A percentile compares a stretch with the other conserved stretches of the same genome.
phyloP scores from a whole-genome alignment of 2,797 vertebrate species.

The Varecia variegata region DNA sequence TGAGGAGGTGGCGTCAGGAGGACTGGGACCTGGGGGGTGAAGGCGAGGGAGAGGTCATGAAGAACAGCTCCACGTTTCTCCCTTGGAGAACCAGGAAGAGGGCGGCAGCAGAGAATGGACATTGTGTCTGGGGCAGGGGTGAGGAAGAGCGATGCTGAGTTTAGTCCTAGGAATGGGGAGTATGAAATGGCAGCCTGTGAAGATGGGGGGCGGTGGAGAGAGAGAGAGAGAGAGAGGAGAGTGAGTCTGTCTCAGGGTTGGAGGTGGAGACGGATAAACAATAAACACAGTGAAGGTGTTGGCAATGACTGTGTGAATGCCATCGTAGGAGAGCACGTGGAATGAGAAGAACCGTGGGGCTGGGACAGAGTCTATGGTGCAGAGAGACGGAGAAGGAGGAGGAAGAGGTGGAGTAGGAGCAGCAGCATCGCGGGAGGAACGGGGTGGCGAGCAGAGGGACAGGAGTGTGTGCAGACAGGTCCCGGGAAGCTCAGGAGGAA shows the following conservation, averaged over 20 bases:
- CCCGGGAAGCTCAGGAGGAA: not conserved
- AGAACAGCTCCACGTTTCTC: not conserved
- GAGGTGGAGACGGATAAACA: not conserved
- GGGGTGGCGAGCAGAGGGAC: not conserved
- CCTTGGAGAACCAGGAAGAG: not conserved
- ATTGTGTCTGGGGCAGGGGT: not conserved
- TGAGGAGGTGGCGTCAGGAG: not conserved
- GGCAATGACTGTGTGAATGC: not conserved
- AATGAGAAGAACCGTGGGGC: not conserved
- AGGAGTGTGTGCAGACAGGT: not conserved
- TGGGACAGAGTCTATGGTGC: not conserved
- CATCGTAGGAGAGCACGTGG: accelerated
- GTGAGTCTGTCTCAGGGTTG: not conserved
- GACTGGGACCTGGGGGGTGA: not conserved
- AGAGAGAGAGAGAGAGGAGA: not conserved
- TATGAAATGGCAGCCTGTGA: not conserved
- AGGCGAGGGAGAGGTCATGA: not conserved
- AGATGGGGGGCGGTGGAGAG: not conserved
- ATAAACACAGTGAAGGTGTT: not conserved
- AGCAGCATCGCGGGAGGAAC: not conserved
- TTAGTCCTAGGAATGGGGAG: not conserved
- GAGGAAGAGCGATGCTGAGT: not conserved
- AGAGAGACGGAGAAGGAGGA: not conserved
- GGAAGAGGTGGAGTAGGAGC: not conserved
- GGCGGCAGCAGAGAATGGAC: not conserved